A percentile compares a stretch with the other conserved stretches of the same genome.
Conservation (phyloP, 1,140 invertebrate genomes). For the Solenopsis fugax region DNA sequence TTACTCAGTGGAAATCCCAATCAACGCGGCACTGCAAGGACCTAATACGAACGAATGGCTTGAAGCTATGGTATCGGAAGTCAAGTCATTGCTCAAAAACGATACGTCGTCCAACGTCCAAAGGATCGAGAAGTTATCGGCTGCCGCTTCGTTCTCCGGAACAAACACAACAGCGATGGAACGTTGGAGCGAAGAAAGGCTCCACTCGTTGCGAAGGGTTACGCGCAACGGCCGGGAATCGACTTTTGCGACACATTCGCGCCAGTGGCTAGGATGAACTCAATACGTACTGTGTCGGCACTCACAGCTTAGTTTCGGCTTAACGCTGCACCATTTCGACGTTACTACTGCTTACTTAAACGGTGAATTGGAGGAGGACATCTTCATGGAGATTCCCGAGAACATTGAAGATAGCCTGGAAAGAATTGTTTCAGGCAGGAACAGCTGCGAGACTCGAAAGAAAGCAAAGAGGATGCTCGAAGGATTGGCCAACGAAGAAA, state of each 20-base stretch:
- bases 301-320: not conserved
- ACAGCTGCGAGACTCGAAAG: not conserved
- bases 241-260: constrained; percentile 39
- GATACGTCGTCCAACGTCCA: not conserved
- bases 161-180: constrained; percentile 6
- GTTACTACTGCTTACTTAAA: constrained; percentile 22
- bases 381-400: constrained; percentile 30
- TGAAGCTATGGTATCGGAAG: too few relatives aligned
- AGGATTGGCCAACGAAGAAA: not conserved
- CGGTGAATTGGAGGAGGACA: not conserved
- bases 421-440: not conserved
- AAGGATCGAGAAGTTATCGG: not conserved
- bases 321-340: constrained; percentile 33
- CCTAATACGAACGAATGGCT: too few relatives aligned
- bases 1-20: too few relatives aligned
- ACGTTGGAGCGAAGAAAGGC: constrained; percentile 21
- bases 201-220: constrained; percentile 10
- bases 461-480: not conserved
- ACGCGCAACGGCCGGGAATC: constrained; percentile 7
- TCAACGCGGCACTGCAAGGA: too few relatives aligned
- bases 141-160: not conserved
- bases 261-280: constrained; percentile 3
- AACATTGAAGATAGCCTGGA: not conserved
- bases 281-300: not conserved
- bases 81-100: not conserved